These are phyloP conservation scores for Chironomus tentans DNA, from an alignment of 2,888 invertebrate genomes.

Conservation along the genomic window DNA sequence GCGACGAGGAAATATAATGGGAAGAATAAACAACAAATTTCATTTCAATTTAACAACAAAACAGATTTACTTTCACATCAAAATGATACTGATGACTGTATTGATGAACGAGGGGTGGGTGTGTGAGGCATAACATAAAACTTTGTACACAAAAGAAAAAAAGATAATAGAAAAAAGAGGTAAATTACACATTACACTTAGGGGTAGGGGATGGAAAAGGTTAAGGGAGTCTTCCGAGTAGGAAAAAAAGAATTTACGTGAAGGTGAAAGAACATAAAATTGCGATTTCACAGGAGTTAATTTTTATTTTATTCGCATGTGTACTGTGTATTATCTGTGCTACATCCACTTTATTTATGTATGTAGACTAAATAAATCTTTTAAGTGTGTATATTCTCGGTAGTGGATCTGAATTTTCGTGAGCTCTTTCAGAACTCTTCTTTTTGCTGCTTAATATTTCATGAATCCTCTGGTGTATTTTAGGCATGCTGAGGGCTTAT, in stretches of 20 bases:
- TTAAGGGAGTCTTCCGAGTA: neutral
- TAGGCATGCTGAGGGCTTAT: too few species aligned
- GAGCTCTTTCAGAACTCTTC: neutral
- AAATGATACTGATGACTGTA: too few species aligned
- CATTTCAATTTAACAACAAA: too few species aligned
- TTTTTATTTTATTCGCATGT: conserved; percentile 25
- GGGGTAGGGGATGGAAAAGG: neutral
- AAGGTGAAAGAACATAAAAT: conserved; percentile 18
- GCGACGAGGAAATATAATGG: too few species aligned
- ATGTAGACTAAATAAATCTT: conserved; percentile 4
- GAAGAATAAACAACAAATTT: too few species aligned
- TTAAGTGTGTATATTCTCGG: neutral
- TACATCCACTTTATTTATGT: conserved; percentile 20
- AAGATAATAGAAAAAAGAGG: conserved; percentile 5
- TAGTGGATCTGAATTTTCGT: neutral
- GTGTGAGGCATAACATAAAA: too few species aligned
- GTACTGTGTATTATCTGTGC: too few species aligned
- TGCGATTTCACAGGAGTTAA: conserved; percentile 15
- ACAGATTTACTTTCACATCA: too few species aligned
- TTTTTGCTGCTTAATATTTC: too few species aligned
- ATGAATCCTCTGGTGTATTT: too few species aligned
- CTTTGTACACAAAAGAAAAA: neutral
- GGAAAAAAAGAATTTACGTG: neutral
- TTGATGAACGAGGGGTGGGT: too few species aligned
- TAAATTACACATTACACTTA: conserved; percentile 10